Conservation (phyloP, 2,888 invertebrate species). For the Cheilosia impressa region DNA sequence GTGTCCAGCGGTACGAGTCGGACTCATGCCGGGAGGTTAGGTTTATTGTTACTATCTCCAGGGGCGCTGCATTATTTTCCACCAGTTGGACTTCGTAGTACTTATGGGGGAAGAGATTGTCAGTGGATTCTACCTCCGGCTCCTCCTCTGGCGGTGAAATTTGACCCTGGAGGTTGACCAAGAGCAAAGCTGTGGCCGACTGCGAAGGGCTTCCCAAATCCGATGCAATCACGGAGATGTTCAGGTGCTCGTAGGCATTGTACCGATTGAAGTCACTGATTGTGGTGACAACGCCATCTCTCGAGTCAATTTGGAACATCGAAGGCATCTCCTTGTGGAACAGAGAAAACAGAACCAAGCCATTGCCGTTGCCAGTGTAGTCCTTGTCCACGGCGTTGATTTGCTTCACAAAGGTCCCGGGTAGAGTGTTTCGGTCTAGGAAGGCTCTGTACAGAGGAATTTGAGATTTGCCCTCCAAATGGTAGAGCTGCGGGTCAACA, state of each 20-base stretch:
- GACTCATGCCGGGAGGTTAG: constrained; percentile 88
- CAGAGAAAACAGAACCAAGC: constrained; percentile 91
- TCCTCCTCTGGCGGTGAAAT: constrained; percentile 84
- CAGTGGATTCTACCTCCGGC: constrained; percentile 76
- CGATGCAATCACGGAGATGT: constrained; percentile 92
- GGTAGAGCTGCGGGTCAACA: constrained; percentile 41
- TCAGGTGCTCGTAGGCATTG: constrained; percentile 85
- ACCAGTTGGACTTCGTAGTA: constrained; percentile 93
- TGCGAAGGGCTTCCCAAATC: constrained; percentile 93
- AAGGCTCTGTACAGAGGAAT: constrained; percentile 91
- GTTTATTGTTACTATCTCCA: constrained; percentile 90
- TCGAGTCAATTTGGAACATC: constrained; percentile 92
- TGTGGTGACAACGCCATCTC: constrained; percentile 92
- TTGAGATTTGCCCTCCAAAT: constrained; percentile 70
- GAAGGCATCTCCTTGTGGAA: constrained; percentile 87
- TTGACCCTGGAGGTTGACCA: constrained; percentile 86
- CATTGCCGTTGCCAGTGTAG: constrained; percentile 94
- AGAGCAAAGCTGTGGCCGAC: constrained; percentile 90
- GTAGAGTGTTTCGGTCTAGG: constrained; percentile 89
- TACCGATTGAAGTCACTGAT: constrained; percentile 85
- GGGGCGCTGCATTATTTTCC: constrained; percentile 91
- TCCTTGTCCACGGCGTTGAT: constrained; percentile 94
- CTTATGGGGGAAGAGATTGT: constrained; percentile 86
- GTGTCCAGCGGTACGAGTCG: constrained; percentile 87
- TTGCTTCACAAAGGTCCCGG: constrained; percentile 90